Evolutionary conservation across 2,797 vertebrate genomes (phyloP), one percentile per base, ranked within the genome.

Genomic region (Sebastes iracundus): DNA sequence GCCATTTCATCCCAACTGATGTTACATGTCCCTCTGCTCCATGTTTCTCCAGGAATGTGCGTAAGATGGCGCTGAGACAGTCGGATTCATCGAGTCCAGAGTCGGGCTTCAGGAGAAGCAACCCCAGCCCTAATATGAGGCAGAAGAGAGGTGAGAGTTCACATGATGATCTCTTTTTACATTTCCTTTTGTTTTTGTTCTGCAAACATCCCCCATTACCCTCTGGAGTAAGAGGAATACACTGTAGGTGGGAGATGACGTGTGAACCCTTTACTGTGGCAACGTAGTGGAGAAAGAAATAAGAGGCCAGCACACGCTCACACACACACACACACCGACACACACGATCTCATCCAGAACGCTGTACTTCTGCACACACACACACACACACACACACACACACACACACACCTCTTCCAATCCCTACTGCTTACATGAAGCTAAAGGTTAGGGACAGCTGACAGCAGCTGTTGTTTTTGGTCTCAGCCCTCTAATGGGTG

Each of bases 51-150:
- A 98, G 97, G 88, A 96, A 95, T 20, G 88, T 96, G 77, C 95
- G 96, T 58, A 98, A 97, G 78, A 93, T 96, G 63, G 90, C 92
- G 0, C 95, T 96, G 68, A 81, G 95, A 46, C 96, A 97, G 91
- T 96, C 96, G 0, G 97, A 97, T 75, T 96, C 96, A 25, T 96
- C 97, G 6, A 97, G 95, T 9, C 96, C 96, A 46, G 97, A 98
- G 90, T 88, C 91, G 2, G 94, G 95, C 46, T 96, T 96, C 91
- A 96, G 94, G 35, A 96, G 96, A 79, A 90, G 92, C 82, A 96
- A 96, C 87, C 95, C 95, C 52, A 97, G 95, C 87, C 97, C 97
- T 52, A 96, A 93, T 1, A 91, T 96, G 92, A 96, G 96, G 71
- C 97, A 97, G 83, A 97, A 96, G 91, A 96, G 94, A 97, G 97